Base-by-base conservation (phyloP, 2,888 invertebrate species). In the Venustoraphidia nigricollis region DNA sequence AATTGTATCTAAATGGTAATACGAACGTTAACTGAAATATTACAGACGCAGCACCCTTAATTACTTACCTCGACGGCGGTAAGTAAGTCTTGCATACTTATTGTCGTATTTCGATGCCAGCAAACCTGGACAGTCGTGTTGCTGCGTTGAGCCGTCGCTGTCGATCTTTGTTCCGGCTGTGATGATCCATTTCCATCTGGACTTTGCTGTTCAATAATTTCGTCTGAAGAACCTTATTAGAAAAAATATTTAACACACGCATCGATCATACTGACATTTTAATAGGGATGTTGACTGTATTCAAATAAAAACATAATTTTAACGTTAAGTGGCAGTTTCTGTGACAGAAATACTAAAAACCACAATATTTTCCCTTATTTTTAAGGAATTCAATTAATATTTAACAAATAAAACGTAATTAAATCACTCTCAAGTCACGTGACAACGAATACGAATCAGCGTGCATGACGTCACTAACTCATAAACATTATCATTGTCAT, bases 71-170 rank as follows among this genome's bases (percentile, higher is more conserved):
- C 81, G 53, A 83, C 78, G 44, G 84, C 82, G 56, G 79, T 69
- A 47, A 81, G 65, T 59, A 83, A 81, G 66, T 90, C 89, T 54
- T 75, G 74, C 66, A 83, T 77, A 57, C 85, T 80, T 56, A 90
- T 83, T 53, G 82, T 82, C 27, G 91, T 88, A 66, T 84, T 91
- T 62, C 96, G 79, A 68, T 97, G 96, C 96, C 96, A 97, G 67
- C 96, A 97, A 54, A 96, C 95, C 68, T 94, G 93, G 55, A 93
- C 83, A 44, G 93, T 81, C 36, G 84, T 83, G 58, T 89, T 87
- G 63, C 81, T 83, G 54, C 84, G 71, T 58, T 83, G 82, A 27
- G 76, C 67, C 51, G 72, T 75, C 27, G 72, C 67, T 57, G 70
- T 67, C 36, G 36, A 34, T 11, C 44, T 47, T 44, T 50, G 50